Evolutionary conservation across 2,113 vertebrate genomes (phyloP).

Genomic region (Cynocephalus volans): DNA sequence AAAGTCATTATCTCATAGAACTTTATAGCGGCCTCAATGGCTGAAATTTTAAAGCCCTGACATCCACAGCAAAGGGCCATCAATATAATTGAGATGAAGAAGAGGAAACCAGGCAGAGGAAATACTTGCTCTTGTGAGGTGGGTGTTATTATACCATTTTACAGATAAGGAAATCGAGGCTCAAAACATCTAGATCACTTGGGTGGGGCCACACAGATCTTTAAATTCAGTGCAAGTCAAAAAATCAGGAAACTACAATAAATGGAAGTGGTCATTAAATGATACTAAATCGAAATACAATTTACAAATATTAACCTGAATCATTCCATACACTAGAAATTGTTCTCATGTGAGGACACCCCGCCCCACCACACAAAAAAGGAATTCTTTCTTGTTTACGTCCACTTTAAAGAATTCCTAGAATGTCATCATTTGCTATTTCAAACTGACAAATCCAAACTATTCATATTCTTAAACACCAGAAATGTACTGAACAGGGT

Average conservation of each 20-base stretch:
- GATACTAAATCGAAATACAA: neutral
- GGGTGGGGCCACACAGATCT: neutral
- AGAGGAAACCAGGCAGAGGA: neutral
- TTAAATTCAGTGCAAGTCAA: neutral
- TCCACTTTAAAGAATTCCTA: neutral
- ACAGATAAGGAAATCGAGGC: neutral
- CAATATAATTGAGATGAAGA: neutral
- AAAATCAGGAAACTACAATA: neutral
- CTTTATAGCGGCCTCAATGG: neutral
- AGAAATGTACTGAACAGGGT: too few species aligned
- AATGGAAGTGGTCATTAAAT: neutral
- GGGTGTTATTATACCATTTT: neutral
- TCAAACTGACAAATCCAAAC: neutral
- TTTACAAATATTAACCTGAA: neutral
- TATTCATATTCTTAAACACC: neutral
- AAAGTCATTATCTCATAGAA: neutral
- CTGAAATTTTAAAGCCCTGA: neutral
- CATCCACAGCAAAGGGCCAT: neutral
- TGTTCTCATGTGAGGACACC: rapidly evolving
- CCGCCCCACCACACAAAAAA: rapidly evolving
- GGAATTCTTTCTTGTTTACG: neutral
- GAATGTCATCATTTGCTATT: neutral
- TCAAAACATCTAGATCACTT: neutral
- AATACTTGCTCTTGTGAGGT: neutral
- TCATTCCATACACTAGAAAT: neutral